A percentile compares a stretch with the other conserved stretches of the same genome.
phyloP scores from a whole-genome alignment of 2,113 vertebrate species.

The Ahaetulla prasina region DNA sequence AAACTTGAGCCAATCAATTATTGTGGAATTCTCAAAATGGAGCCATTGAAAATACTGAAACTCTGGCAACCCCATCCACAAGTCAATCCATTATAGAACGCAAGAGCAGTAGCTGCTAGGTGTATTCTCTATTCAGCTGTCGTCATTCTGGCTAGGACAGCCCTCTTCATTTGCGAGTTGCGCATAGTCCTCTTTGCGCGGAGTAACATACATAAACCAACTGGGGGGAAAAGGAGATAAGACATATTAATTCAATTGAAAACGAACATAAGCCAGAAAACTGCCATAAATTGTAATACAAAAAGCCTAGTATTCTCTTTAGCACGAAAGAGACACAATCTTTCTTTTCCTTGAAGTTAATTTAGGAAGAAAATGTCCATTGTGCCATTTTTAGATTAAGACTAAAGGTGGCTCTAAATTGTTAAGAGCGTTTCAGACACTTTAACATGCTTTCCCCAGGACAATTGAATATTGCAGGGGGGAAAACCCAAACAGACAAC shows the following conservation, averaged over 20 bases:
- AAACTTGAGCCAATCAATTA: background rate
- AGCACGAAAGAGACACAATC: background rate
- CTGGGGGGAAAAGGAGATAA: constrained; percentile 40
- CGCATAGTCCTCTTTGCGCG: constrained; percentile 53
- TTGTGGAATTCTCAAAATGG: background rate
- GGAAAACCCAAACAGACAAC: background rate
- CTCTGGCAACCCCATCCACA: background rate
- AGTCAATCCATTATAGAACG: constrained; percentile 4
- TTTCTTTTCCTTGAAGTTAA: background rate
- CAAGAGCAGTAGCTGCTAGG: background rate
- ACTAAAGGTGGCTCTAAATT: background rate
- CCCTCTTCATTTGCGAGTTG: constrained; percentile 65
- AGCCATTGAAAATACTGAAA: background rate
- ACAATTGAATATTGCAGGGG: background rate
- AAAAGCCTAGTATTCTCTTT: background rate
- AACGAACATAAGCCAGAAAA: background rate
- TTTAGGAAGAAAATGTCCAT: background rate
- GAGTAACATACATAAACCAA: constrained; percentile 54
- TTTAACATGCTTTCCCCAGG: background rate
- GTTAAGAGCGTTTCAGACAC: background rate
- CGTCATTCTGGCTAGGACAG: constrained; percentile 46
- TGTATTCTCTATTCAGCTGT: constrained; percentile 42
- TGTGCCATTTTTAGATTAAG: background rate
- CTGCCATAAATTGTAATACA: background rate
- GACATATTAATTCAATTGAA: constrained; percentile 10